Evolutionary conservation across 2,113 vertebrate species (phyloP), one percentile per base, ranked within the genome.

Genomic region (Xiphorhynchus elegans): DNA sequence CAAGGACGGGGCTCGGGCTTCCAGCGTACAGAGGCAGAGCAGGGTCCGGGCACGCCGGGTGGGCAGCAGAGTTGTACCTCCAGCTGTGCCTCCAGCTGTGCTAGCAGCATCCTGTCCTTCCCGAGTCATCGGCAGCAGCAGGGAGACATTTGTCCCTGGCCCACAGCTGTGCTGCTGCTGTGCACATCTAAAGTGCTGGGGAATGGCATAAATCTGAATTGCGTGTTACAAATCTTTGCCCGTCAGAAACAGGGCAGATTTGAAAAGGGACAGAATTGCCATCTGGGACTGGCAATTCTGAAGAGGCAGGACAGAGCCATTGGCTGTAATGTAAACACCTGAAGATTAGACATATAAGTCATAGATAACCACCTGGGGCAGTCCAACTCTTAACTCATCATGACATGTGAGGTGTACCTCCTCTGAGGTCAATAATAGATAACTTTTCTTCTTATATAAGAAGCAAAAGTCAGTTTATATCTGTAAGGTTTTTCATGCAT

Each of bases 161-260:
- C 52, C 29, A 1, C n/a, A 15, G 23, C 37, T 9, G n/a, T 18
- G 23, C 47, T 15, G 42, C 1, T 2, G 8, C 11, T 4, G n/a
- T 7, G 35, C 49, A 0, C 6, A 1, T 11, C 37, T 16, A 0
- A 52, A 44, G 49, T 7, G 37, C 24, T 1, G 6, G 1, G 70
- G 17, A 8, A 29, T 0, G 35, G 52, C 42, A 2, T 14, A 7
- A 17, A 6, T 35, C 60, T 8, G 59, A 39, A 31, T 3, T 13
- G 52, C 15, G 1, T 5, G 20, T 33, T 21, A 2, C 5, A 17
- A 23, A n/a, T 24, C 69, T 58, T 49, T n/a, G 47, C 33, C 40
- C 70, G 44, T 46, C 60, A 1, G 82, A 92, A 88, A 3, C 23
- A 4, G 1, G 62, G n/a, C 53, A 4, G 42, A 5, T 39, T 55